Base-by-base conservation (phyloP, 2,888 invertebrate genomes). In the Achlya flavicornis region DNA sequence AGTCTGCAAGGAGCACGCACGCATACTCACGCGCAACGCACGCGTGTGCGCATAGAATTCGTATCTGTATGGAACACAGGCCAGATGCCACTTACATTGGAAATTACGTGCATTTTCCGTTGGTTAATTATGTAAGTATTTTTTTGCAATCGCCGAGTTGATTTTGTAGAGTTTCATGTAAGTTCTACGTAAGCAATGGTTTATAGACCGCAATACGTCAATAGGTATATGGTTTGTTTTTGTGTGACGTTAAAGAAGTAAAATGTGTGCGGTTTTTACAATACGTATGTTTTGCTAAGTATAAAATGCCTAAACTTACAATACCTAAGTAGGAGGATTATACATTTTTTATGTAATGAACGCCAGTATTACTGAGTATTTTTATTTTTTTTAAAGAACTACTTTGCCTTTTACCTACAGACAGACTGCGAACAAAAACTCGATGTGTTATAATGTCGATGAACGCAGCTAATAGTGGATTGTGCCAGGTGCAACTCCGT, bases 41-140 rank as follows among this genome's bases (percentile, higher is more conserved):
- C 72, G 69, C 71, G 64, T 67, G 64, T 67, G 63, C 66, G 68
- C 67, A 69, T 60, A 26, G 53, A 53, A 19, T 19, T 53, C 10
- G 19, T 19, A 53, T 19, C 58, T 16, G 57, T 67, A 76, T 76
- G 65, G 63, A n/a, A 61, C 59, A 38, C 57, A 59, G 26, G 1
- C 48, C 8, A 58, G 35, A 35, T 35, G 32, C 35, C 14, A 33
- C 35, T 16, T 32, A 69, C 66, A 64, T 71, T 80, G 79, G 79
- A 77, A 77, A 80, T 81, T 80, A 80, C 76, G 79, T 76, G 77
- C 76, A 79, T 78, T 81, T 80, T 81, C 78, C 81, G 70, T 81
- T 41, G 41, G 60, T 41, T 26, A 60, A 60, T 60, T 60, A 60
- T 43, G 43, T 41, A n/a, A 41, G 19, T n/a, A n/a, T n/a, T n/a